Base-by-base conservation (phyloP, 2,888 invertebrate species). In the Tetragonula carbonaria region DNA sequence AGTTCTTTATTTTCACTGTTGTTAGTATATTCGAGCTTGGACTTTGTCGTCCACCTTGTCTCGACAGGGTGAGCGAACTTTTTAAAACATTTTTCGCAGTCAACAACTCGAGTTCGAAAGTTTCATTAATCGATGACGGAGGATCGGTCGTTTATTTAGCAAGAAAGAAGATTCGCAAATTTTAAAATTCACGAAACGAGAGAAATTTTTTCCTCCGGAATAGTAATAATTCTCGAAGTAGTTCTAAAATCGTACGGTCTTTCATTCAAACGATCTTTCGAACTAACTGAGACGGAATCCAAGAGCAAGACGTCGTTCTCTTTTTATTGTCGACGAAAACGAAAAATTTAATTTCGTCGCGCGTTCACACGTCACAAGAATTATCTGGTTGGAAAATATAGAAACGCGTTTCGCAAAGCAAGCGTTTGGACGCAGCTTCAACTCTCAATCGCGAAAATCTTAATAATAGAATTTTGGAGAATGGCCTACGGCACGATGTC, bases 391-490 rank as follows among this genome's bases (percentile, higher is more conserved):
- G 23, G 23, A 55, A 66, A 66, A 50, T 63, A 74, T 0, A 21
- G 14, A 28, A 45, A 45, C n/a, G 18, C 28, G 18, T 18, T 16
- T 55, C 23, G 23, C 4, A n/a, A 45, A 57, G 45, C 28, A 57
- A 57, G 8, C 18, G 74, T 18, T 28, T 8, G 23, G 21, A 66
- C 8, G 5, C 67, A 28, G 51, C 21, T 2, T 33, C 57, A 65
- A 76, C 55, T 71, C 23, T n/a, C 18, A 55, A 51, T 78, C 57
- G 33, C 50, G 50, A 66, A 74, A 78, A n/a, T 62, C 57, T 84
- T 87, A 91, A 89, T 88, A 90, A 90, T 89, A 91, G 88, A 89
- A 74, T 79, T 86, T 88, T 87, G 80, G 85, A 88, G 81, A 88
- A 87, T 77, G 77, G 72, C 82, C 67, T 66, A 33, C 65, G 86